These are phyloP conservation scores for Harpagifer antarcticus DNA, from an alignment of 2,797 vertebrate genomes.

Conservation along the genomic window DNA sequence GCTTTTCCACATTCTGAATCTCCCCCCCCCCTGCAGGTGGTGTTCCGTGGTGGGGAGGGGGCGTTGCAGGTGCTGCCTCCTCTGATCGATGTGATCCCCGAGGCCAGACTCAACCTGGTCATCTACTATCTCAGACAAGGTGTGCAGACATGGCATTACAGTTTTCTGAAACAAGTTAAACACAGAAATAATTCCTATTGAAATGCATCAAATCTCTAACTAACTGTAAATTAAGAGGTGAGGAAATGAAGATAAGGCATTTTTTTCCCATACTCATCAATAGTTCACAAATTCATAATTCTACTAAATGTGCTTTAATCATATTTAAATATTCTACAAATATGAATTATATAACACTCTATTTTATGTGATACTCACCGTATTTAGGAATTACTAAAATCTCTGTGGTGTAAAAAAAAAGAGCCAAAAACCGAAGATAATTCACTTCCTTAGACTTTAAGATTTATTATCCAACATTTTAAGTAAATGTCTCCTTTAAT, in stretches of 20 bases:
- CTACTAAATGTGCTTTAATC: neutral
- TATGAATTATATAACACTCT: too few relatives aligned
- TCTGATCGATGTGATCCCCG: constrained; percentile 96
- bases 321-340: neutral
- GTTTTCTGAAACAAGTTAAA: constrained; percentile 10
- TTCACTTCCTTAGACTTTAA: neutral
- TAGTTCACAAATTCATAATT: neutral
- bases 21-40: constrained; percentile 84
- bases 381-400: neutral
- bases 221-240: neutral
- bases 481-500: neutral
- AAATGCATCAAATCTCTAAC: neutral
- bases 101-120: constrained; percentile 96
- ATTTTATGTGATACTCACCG: too few relatives aligned
- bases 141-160: constrained; percentile 62
- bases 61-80: constrained; percentile 94
- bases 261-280: neutral
- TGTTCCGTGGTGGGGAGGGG: constrained; percentile 97
- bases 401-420: neutral
- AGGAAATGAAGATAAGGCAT: neutral
- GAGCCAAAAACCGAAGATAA: neutral
- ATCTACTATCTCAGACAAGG: constrained; percentile 99
- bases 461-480: neutral
- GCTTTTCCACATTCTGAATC: constrained; percentile 24
- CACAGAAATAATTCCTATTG: neutral